Percentiles rank a stretch among this genome's conserved stretches.
phyloP scores from a whole-genome alignment of 2,888 invertebrate species.

The Xestia xanthographa region DNA sequence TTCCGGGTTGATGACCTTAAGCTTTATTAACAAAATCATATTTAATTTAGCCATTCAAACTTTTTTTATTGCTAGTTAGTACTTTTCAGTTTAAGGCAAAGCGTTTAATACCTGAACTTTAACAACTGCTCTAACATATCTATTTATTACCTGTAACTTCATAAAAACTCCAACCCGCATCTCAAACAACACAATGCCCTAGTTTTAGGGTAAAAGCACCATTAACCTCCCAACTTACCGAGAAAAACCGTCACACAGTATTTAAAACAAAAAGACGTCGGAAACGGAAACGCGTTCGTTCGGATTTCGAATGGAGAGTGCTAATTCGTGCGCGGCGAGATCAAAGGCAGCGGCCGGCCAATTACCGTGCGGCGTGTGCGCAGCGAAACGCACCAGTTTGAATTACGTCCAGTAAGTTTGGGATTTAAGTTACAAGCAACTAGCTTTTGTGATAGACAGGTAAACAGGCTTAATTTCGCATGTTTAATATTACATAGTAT shows the following conservation, averaged over 20 bases:
- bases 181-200: constrained; percentile 28
- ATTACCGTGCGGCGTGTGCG: constrained; percentile 83
- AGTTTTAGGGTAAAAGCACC: constrained; percentile 55
- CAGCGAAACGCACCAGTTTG: constrained; percentile 82
- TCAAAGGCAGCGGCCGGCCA: constrained; percentile 82
- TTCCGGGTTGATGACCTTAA: background rate
- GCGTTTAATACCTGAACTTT: background rate
- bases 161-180: constrained; percentile 25
- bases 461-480: background rate
- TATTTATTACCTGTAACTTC: constrained; percentile 12
- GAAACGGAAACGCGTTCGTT: constrained; percentile 81
- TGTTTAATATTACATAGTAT: background rate
- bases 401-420: constrained; percentile 65
- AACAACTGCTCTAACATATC: background rate
- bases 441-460: background rate
- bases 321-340: constrained; percentile 86
- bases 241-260: constrained; percentile 60
- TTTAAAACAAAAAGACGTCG: constrained; percentile 70
- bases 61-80: background rate
- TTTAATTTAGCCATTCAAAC: background rate
- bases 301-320: constrained; percentile 78
- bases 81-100: background rate
- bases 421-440: constrained; percentile 50
- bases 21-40: background rate
- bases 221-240: constrained; percentile 51